Evolutionary conservation across 2,888 invertebrate genomes (phyloP).

Genomic region (Tenthredo livida): DNA sequence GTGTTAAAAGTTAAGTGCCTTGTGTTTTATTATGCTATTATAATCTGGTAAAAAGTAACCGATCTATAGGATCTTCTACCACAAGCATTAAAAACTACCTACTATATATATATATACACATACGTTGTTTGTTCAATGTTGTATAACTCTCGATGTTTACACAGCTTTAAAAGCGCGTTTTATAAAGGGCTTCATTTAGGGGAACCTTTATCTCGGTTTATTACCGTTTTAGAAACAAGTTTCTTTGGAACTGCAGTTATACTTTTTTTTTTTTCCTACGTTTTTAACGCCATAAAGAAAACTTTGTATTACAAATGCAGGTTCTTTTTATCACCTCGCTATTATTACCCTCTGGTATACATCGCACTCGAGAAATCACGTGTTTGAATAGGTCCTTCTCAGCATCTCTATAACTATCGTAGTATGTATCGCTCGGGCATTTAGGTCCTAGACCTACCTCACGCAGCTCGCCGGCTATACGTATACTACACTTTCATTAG

Average conservation of each 20-base stretch:
- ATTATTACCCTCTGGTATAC: neutral
- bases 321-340: conserved; percentile 18
- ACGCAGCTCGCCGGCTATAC: neutral
- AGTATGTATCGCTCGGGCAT: neutral
- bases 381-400: conserved; percentile 30
- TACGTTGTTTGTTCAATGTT: conserved; percentile 19
- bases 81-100: neutral
- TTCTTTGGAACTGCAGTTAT: conserved; percentile 26
- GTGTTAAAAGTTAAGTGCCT: neutral
- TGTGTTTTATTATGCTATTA: neutral
- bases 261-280: neutral
- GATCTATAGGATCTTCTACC: neutral
- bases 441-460: conserved; percentile 37
- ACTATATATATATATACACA: too few relatives aligned
- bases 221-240: conserved; percentile 24
- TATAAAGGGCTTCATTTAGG: conserved; percentile 33
- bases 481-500: neutral
- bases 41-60: neutral
- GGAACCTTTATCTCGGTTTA: conserved; percentile 31
- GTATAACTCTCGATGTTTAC: conserved; percentile 26
- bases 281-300: neutral
- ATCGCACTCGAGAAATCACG: conserved; percentile 4
- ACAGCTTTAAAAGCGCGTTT: conserved; percentile 16
- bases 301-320: conserved; percentile 30
- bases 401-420: neutral